phyloP scores from a whole-genome alignment of 1,140 invertebrate species.

The Drosophila mauritiana region DNA sequence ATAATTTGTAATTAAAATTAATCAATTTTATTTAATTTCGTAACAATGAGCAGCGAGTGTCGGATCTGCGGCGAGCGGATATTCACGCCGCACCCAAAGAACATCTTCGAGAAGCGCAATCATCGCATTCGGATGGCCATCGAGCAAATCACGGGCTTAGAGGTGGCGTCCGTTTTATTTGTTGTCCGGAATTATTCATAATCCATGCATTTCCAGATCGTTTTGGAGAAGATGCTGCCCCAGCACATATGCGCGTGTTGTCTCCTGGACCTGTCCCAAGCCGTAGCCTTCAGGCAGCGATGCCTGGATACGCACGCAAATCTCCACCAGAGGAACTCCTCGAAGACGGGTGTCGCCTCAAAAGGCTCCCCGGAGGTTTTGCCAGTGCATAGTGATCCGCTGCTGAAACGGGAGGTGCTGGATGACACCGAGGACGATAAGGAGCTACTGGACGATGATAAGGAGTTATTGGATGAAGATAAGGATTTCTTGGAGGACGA shows the following conservation, averaged over 20 bases:
- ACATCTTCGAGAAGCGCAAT: slow-evolving; percentile 53
- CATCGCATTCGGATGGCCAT: slow-evolving; percentile 34
- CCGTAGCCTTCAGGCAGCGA: slow-evolving; percentile 54
- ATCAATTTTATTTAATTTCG: not conserved
- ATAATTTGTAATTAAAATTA: not conserved
- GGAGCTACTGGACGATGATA: not conserved
- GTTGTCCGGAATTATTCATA: not conserved
- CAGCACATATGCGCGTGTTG: slow-evolving; percentile 67
- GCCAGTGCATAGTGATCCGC: slow-evolving; percentile 4
- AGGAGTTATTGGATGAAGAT: not conserved
- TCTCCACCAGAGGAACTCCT: not conserved
- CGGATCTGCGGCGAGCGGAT: slow-evolving; percentile 58
- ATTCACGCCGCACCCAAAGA: slow-evolving; percentile 48
- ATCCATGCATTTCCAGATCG: slow-evolving; percentile 25
- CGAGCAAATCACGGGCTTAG: slow-evolving; percentile 48
- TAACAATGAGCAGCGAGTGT: slow-evolving; percentile 37
- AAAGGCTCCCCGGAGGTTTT: too few relatives aligned
- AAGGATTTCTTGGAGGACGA: not conserved
- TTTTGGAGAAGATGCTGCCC: slow-evolving; percentile 22
- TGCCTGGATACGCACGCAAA: slow-evolving; percentile 46
- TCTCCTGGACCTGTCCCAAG: slow-evolving; percentile 57
- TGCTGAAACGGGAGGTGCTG: not conserved
- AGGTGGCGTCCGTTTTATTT: slow-evolving; percentile 15
- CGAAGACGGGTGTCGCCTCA: not conserved
- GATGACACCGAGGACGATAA: not conserved